Base-by-base conservation (phyloP, 2,888 invertebrate species). In the Isoperla grammatica region DNA sequence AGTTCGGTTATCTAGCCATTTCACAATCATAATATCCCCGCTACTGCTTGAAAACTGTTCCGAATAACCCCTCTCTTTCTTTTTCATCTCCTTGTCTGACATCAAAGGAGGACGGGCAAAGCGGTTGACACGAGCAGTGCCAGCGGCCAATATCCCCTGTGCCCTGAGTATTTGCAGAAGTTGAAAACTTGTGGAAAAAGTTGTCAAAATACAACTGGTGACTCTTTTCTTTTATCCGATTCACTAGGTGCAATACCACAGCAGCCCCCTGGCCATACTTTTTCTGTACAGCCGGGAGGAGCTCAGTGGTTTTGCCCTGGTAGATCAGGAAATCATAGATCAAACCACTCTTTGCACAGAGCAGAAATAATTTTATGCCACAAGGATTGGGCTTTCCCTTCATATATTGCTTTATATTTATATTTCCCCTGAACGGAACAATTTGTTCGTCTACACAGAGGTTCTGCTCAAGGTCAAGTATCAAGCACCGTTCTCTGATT, bases 401-500 rank as follows among this genome's bases (percentile, higher is more conserved):
- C 9, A 67, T 65, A 54, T 69, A 69, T 60, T 71, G 69, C 53
- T 69, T 68, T 17, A 68, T 57, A 58, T 50, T 61, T 17, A 68
- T 53, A 11, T 65, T 50, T 19, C 69, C 69, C 59, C 61, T 66
- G 63, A 68, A 70, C 3, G 69, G 69, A 1, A 70, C 65, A 57
- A 69, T 69, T 65, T 69, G 68, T 60, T 71, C 70, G 64, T 71
- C 67, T 6, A 71, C 61, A 49, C 64, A 60, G 17, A 61, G 20
- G 35, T 57, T 61, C 71, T 81, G 79, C 61, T 75, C 72, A 60
- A 75, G 75, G 68, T 80, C 77, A 79, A 81, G 80, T 42, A 57
- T 56, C 29, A 22, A 15, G 48, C 61, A 67, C 19, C 63, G 60
- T 15, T 49, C 55, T 29, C 53, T 55, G 39, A 67, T 49, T 29